phyloP scores from a whole-genome alignment of 1,140 invertebrate species.

The Mya arenaria region DNA sequence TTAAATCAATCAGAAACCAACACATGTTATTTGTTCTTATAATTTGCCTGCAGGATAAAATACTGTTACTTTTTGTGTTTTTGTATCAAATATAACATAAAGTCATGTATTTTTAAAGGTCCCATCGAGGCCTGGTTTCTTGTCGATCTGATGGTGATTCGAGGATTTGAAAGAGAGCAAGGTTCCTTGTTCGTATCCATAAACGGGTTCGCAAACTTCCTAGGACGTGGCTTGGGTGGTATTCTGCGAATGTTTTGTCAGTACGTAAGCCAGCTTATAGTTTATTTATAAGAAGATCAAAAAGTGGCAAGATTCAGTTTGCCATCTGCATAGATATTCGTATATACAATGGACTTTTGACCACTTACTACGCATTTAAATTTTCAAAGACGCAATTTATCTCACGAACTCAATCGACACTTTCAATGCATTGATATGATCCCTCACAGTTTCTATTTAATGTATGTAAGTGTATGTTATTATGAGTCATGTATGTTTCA shows the following conservation, averaged over 20 bases:
- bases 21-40: background rate
- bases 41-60: background rate
- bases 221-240: conserved; percentile 18
- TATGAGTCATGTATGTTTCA: too few relatives aligned
- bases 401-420: too few relatives aligned
- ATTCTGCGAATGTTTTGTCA: conserved; percentile 18
- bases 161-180: conserved; percentile 14
- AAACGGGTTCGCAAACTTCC: conserved; percentile 36
- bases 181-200: conserved; percentile 37
- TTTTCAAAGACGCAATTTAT: too few relatives aligned
- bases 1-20: background rate
- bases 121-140: conserved; percentile 44
- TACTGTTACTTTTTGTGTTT: background rate
- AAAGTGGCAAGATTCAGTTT: too few relatives aligned
- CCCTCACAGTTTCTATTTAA: too few relatives aligned
- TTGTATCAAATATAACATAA: too few relatives aligned
- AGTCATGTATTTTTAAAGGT: conserved; percentile 19
- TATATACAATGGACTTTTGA: too few relatives aligned
- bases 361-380: too few relatives aligned
- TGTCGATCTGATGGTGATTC: conserved; percentile 26
- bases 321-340: too few relatives aligned
- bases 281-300: too few relatives aligned
- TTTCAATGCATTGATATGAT: too few relatives aligned
- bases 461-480: too few relatives aligned
- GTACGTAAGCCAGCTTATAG: background rate